phyloP scores from a whole-genome alignment of 2,113 vertebrate species.

The Ageneiosus marmoratus region DNA sequence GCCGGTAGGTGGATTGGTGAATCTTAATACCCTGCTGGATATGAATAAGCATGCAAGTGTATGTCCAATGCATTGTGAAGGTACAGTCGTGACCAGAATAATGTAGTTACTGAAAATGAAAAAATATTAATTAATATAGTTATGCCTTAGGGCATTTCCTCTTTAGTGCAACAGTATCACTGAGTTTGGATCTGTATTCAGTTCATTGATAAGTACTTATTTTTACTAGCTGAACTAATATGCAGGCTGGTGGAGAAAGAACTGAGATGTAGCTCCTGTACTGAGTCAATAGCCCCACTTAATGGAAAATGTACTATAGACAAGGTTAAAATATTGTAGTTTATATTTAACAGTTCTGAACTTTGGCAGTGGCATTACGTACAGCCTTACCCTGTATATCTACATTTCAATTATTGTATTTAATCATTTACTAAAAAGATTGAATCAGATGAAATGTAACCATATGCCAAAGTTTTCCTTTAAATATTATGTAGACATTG shows the following conservation, averaged over 20 bases:
- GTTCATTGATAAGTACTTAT: background rate
- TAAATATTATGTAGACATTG: no score
- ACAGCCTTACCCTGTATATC: background rate
- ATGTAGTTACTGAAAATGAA: no score
- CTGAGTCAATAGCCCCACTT: background rate
- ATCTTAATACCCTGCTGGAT: background rate
- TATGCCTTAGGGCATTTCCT: background rate
- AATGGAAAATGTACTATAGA: background rate
- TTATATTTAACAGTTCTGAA: background rate
- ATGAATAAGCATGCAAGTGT: background rate
- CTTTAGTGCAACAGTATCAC: background rate
- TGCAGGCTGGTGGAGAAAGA: background rate
- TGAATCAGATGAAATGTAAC: background rate
- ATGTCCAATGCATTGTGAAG: background rate
- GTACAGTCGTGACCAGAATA: no score
- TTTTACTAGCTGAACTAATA: background rate
- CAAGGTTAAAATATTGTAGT: background rate
- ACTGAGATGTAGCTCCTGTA: background rate
- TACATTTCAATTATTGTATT: background rate
- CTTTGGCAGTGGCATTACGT: background rate
- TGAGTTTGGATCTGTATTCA: background rate
- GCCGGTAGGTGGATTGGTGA: background rate
- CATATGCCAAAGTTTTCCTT: background rate
- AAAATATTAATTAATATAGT: background rate
- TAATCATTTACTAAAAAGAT: background rate